These are phyloP conservation scores for Phrynosoma blainvillii DNA, from an alignment of 2,113 vertebrate species.

Conservation along the genomic window DNA sequence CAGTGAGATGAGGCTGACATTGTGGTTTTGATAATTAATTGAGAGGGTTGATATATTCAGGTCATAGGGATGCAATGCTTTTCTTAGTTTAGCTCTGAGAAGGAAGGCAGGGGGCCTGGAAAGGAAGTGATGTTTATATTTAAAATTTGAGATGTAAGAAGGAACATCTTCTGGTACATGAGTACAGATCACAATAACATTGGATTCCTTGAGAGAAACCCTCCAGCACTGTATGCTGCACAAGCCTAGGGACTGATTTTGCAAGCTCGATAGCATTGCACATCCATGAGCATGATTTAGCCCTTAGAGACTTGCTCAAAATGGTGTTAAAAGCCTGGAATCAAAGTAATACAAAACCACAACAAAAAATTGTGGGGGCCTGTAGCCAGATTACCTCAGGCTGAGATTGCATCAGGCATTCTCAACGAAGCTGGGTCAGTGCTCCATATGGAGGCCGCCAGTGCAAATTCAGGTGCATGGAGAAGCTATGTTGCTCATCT, in stretches of 20 bases:
- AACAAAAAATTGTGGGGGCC: slow-evolving; percentile 22
- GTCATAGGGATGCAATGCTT: not conserved
- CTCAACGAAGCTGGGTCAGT: not conserved
- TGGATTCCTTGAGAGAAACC: not conserved
- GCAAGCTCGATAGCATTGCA: slow-evolving; percentile 28
- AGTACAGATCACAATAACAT: slow-evolving; percentile 20
- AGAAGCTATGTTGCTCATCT: slow-evolving; percentile 28
- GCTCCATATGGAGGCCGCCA: slow-evolving; percentile 46
- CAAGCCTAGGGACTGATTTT: not conserved
- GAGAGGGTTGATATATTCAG: not conserved
- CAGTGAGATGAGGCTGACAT: not conserved
- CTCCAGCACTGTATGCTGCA: not conserved
- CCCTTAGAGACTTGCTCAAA: not conserved
- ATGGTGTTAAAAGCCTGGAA: slow-evolving; percentile 41
- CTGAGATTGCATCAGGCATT: slow-evolving; percentile 32
- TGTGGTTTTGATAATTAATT: not conserved
- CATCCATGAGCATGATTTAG: slow-evolving; percentile 38
- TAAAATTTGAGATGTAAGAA: slow-evolving; percentile 33
- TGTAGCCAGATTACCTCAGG: slow-evolving; percentile 23
- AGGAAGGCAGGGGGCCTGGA: slow-evolving; percentile 9
- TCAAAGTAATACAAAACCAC: slow-evolving; percentile 41
- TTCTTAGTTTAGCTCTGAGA: not conserved
- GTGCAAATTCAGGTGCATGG: slow-evolving; percentile 54
- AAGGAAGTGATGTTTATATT: slow-evolving; percentile 15
- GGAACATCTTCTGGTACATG: slow-evolving; percentile 25